phyloP scores from a whole-genome alignment of 2,888 invertebrate species.

The Leptinotarsa juncta region DNA sequence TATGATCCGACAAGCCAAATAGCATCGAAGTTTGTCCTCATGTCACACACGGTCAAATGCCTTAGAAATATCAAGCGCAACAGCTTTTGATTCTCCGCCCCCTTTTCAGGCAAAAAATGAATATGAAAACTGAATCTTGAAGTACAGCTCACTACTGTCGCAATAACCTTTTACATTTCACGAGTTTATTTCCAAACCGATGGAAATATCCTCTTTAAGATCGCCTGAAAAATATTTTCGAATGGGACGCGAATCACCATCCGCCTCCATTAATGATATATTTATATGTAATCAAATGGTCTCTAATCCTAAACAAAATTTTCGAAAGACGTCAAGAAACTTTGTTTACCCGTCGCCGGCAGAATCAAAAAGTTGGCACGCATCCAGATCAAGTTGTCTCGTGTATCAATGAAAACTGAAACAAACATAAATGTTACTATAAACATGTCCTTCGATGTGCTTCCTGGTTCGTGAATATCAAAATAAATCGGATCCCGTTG shows the following conservation, averaged over 20 bases:
- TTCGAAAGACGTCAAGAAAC: constrained; percentile 10
- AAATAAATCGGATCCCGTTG: constrained; percentile 13
- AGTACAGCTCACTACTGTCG: too few species aligned
- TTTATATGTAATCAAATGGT: background rate
- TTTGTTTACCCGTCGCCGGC: constrained; percentile 18
- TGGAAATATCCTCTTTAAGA: background rate
- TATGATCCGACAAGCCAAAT: too few species aligned
- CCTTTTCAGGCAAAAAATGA: too few species aligned
- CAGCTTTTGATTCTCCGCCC: too few species aligned
- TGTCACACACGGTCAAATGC: too few species aligned
- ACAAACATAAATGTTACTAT: constrained; percentile 23
- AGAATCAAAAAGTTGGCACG: constrained; percentile 18
- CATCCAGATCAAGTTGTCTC: constrained; percentile 13
- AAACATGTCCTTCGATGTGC: constrained; percentile 14
- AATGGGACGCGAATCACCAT: background rate
- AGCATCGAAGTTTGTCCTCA: too few species aligned
- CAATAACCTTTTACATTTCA: too few species aligned
- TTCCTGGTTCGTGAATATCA: constrained; percentile 15
- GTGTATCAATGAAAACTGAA: constrained; percentile 25
- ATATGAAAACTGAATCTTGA: too few species aligned
- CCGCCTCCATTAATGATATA: background rate
- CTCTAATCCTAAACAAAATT: constrained; percentile 4
- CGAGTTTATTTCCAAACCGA: too few species aligned
- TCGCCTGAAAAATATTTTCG: constrained; percentile 2
- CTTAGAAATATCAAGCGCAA: too few species aligned